Evolutionary conservation across 1,140 invertebrate genomes (phyloP), one percentile per base, ranked within the genome.

Genomic region (Penaeus vannamei): DNA sequence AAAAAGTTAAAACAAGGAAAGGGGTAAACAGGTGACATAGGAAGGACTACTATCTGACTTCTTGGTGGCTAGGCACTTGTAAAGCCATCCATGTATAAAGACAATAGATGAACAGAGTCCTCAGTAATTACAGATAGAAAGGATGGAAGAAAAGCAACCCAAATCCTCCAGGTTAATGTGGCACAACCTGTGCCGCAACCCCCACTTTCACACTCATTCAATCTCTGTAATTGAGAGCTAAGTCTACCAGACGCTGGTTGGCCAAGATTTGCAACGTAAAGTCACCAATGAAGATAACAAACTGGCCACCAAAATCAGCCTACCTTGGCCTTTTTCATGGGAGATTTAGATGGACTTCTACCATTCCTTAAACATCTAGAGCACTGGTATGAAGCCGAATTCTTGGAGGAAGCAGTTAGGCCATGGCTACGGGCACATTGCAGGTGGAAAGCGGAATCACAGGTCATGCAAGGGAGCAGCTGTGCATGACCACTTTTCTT

Each of bases 401-500:
- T 66, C 62, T 66, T 66, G 60, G 29, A 19, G 60, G 22, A 53
- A 53, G 53, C 12, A 17, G 12, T 53, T 53, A 53, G 14, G n/a
- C 46, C 29, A 66, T 12, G 60, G 10, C 60, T 46, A 64, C 26
- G 14, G 23, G 82, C 82, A 84, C 82, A 84, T 12, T 23, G 23
- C 14, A 20, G 82, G 36, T 84, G 82, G 61, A 84, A 84, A 42
- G 61, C 20, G 19, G 23, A 10, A 46, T 84, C 82, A 64, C 82
- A 84, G 62, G 82, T 84, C 61, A 64, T 84, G 32, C 82, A 84
- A 23, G 82, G 82, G 19, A 36, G 82, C 26, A 84, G 82, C 23
- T 22, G 26, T 23, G 61, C 22, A n/a, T 20, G 82, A 32, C 53
- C 17, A 2, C 17, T 2, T 53, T 53, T 53, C 53, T 53, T 53